Conservation (phyloP, 2,113 vertebrate species). For the Aplodontia rufa region DNA sequence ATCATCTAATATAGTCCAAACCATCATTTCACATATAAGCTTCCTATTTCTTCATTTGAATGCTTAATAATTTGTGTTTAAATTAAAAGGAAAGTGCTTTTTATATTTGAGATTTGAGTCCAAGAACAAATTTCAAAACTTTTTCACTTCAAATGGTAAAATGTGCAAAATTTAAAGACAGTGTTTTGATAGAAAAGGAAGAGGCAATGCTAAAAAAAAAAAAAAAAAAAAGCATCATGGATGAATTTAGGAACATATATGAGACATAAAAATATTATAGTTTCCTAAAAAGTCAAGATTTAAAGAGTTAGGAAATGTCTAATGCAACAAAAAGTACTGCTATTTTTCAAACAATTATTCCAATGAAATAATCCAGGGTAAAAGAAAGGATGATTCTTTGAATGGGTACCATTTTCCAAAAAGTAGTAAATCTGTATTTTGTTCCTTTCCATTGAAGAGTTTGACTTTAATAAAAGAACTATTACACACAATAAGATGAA, state of each 20-base stretch:
- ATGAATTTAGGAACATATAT: neutral
- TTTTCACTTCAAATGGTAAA: conserved; percentile 30
- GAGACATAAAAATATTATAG: too few relatives aligned
- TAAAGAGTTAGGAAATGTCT: neutral
- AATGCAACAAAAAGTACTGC: neutral
- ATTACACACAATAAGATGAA: neutral
- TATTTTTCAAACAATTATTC: neutral
- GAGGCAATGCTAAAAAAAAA: neutral
- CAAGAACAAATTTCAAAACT: conserved; percentile 33
- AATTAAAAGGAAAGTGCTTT: neutral
- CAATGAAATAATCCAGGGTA: neutral
- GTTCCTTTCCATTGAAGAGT: neutral
- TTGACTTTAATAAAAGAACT: conserved; percentile 8
- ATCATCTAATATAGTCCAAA: neutral
- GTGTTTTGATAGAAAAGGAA: neutral
- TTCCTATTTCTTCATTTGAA: neutral
- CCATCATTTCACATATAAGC: neutral
- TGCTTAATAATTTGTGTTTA: conserved; percentile 20
- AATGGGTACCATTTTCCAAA: neutral
- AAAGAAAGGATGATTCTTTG: neutral
- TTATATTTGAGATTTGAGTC: neutral
- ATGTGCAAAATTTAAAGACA: conserved; percentile 5
- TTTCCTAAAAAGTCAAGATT: too few relatives aligned
- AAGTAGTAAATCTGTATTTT: neutral
- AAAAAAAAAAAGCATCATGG: neutral